Percentiles rank a stretch among this genome's conserved stretches.
Conservation (phyloP, 2,797 vertebrate species). For the Pempheris klunzingeri region DNA sequence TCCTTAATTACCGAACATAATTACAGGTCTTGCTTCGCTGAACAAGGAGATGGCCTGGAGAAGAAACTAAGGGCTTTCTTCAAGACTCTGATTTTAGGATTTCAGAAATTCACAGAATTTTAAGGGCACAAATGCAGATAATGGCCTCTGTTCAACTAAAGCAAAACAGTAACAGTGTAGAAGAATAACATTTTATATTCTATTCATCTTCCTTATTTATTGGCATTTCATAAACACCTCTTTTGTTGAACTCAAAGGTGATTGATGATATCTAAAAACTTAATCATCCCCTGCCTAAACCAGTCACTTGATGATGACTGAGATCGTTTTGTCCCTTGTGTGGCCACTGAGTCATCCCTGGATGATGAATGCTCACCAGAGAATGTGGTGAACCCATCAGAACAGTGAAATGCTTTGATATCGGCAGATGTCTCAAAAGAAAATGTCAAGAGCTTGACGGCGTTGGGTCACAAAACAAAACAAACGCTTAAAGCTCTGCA, state of each 20-base stretch:
- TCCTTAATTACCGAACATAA: slow-evolving; percentile 39
- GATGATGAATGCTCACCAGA: slow-evolving; percentile 51
- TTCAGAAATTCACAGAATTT: slow-evolving; percentile 10
- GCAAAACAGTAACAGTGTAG: slow-evolving; percentile 7
- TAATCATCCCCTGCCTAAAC: slow-evolving; percentile 32
- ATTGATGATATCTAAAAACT: slow-evolving; percentile 45
- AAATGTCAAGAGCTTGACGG: slow-evolving; percentile 31
- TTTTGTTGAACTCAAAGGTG: slow-evolving; percentile 34
- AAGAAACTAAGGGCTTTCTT: slow-evolving; percentile 31
- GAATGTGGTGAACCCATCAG: slow-evolving; percentile 25
- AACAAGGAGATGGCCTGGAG: slow-evolving; percentile 17
- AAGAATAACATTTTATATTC: slow-evolving; percentile 16
- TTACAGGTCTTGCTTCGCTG: slow-evolving; percentile 26
- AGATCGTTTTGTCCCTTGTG: slow-evolving; percentile 29
- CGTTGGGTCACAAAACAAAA: slow-evolving; percentile 11
- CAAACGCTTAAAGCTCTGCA: slow-evolving; percentile 30
- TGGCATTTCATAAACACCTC: slow-evolving; percentile 36
- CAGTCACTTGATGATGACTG: slow-evolving; percentile 46
- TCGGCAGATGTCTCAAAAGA: slow-evolving; percentile 23
- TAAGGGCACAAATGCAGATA: slow-evolving; percentile 22
- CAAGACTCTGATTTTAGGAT: slow-evolving; percentile 17
- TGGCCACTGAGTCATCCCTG: slow-evolving; percentile 42
- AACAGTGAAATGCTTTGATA: slow-evolving; percentile 37
- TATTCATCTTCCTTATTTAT: slow-evolving; percentile 40
- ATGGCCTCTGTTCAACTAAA: slow-evolving; percentile 20